Base-by-base conservation (phyloP, 2,797 vertebrate species). In the Choloepus didactylus region DNA sequence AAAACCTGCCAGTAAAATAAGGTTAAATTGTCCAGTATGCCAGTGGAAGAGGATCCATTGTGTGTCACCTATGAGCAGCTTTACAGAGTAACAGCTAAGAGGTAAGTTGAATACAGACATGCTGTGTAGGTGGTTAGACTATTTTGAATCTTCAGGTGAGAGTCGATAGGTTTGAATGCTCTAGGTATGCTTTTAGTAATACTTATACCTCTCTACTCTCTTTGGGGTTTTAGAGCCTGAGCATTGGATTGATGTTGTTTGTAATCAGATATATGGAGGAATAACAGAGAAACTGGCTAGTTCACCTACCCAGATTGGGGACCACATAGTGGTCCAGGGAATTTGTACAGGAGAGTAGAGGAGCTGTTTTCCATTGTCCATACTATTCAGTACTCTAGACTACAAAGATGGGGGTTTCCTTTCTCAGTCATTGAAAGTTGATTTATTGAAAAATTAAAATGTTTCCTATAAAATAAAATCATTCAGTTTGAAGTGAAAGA, bases 1-100 rank as follows among this genome's bases (percentile, higher is more conserved):
- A 96, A 96, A 96, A 91, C 67, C 95, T 41, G 93, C 89, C 75
- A 80, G 85, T 66, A 95, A 95, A 84, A 95, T 94, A 89, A 97
- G 79, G 91, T 73, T 91, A 77, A 79, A 25, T 46, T 87, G 87
- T 87, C 94, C 83, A 93, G 62, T 96, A 91, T 93, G 82, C 72
- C 86, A 76, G 31, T 66, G 67, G 81, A 82, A 77, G 66, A 81
- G 23, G 76, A 88, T 82, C 64, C 66, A 49, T 54, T 38, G 87
- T 82, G 27, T 85, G 88, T 95, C 41, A 77, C 41, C 62, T 23
- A 4, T 0, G 1, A 81, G 92, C 87, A 62, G 54, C 38, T 59
- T 44, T 59, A 46, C 25, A 73, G 82, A 88, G 10, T 56, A 64
- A n/a, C 94, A 82, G 81, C 92, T 72, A 31, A 77, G 62, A 97